phyloP scores from a whole-genome alignment of 2,113 vertebrate genomes.

The Protomyctophum bolini region DNA sequence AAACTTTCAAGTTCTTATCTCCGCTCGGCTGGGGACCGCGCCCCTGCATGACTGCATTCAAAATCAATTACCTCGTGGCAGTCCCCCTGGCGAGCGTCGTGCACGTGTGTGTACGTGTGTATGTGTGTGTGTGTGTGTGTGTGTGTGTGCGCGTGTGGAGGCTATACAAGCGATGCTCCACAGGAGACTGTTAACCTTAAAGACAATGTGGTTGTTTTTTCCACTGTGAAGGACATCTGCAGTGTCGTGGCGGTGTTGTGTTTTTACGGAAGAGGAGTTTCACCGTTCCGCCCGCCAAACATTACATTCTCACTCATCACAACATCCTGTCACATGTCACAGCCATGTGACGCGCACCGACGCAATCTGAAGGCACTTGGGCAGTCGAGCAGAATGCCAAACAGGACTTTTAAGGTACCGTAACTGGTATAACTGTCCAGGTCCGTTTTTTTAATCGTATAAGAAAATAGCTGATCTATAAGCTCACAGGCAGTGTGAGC shows the following conservation, averaged over 20 bases:
- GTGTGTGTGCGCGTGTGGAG: constrained; percentile 37
- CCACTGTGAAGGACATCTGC: constrained; percentile 61
- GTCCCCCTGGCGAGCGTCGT: background rate
- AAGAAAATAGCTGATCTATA: too few relatives aligned
- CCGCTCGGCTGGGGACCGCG: too few relatives aligned
- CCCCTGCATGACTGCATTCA: too few relatives aligned
- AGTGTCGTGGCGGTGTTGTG: constrained; percentile 35
- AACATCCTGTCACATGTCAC: constrained; percentile 33
- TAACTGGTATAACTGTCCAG: background rate
- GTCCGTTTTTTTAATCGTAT: too few relatives aligned
- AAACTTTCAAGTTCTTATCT: too few relatives aligned
- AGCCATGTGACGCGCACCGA: too few relatives aligned
- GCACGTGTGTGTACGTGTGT: background rate
- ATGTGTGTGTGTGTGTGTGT: constrained; percentile 12
- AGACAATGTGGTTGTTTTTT: constrained; percentile 49
- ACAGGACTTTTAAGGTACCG: constrained; percentile 20
- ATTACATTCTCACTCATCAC: constrained; percentile 31
- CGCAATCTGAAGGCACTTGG: background rate
- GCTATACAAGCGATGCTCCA: constrained; percentile 36
- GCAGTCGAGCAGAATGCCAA: constrained; percentile 29
- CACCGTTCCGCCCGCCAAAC: constrained; percentile 31
- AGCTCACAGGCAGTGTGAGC: too few relatives aligned
- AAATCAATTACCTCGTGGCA: too few relatives aligned
- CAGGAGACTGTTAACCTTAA: constrained; percentile 69
- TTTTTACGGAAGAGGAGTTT: constrained; percentile 54